Percentiles rank a stretch among this genome's conserved stretches.
Evolutionary conservation across 2,888 invertebrate genomes (phyloP).

Genomic region (Lissocephala sabroskyi): DNA sequence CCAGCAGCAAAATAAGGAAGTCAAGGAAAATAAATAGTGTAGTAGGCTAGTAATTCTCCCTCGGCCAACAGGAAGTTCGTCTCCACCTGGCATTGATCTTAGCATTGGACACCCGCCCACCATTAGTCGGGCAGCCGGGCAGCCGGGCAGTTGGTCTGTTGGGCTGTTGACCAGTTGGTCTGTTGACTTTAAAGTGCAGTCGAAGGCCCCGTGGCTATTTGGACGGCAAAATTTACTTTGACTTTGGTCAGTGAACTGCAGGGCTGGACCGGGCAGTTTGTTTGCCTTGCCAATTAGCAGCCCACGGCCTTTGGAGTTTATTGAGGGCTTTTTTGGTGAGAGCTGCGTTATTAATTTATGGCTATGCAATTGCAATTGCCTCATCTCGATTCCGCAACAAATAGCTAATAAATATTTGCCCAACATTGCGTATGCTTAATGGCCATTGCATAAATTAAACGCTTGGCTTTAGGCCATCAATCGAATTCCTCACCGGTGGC

Average conservation of each 20-base stretch:
- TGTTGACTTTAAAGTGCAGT: neutral
- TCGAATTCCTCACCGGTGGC: neutral
- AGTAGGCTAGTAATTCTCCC: conserved; percentile 37
- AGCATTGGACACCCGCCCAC: conserved; percentile 42
- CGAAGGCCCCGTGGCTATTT: neutral
- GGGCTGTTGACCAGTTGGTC: conserved; percentile 13
- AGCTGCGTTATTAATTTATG: conserved; percentile 26
- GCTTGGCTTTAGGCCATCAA: neutral
- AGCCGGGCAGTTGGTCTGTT: conserved; percentile 17
- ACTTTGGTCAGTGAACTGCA: neutral
- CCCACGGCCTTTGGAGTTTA: conserved; percentile 45
- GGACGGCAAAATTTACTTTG: neutral
- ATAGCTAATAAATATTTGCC: conserved; percentile 52
- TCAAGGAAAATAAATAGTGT: conserved; percentile 41
- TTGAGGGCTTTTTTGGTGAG: conserved; percentile 12
- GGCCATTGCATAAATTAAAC: conserved; percentile 47
- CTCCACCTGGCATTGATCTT: conserved; percentile 52
- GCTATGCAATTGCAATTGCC: no score
- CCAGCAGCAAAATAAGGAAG: conserved; percentile 44
- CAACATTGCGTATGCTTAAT: conserved; percentile 50
- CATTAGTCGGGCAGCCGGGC: no score
- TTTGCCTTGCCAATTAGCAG: conserved; percentile 36
- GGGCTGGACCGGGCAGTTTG: conserved; percentile 1
- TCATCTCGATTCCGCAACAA: conserved; percentile 12
- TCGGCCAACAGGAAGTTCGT: conserved; percentile 1